Evolutionary conservation across 2,888 invertebrate genomes (phyloP).

Genomic region (Drosophila phalerata): DNA sequence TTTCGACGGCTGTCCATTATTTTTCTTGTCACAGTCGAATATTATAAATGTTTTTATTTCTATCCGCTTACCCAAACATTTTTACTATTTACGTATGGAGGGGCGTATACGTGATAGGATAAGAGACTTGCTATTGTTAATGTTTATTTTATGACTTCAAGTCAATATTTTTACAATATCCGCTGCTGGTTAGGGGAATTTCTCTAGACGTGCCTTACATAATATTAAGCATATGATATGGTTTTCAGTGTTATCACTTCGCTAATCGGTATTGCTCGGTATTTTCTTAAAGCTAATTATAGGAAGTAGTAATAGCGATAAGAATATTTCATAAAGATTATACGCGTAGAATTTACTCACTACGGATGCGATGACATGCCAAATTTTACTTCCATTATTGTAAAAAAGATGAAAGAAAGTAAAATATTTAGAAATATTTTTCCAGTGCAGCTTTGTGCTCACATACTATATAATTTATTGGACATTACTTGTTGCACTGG

Average conservation of each 20-base stretch:
- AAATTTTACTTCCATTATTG: not conserved
- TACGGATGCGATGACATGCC: constrained; percentile 14
- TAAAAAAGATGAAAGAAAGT: not conserved
- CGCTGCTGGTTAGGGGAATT: not conserved
- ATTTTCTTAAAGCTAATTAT: not conserved
- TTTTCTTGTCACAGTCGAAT: constrained; percentile 20
- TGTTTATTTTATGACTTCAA: constrained; percentile 36
- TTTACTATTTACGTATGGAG: constrained; percentile 4
- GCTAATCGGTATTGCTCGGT: not conserved
- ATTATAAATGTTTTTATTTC: constrained; percentile 10
- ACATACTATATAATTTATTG: constrained; percentile 5
- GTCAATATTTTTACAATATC: constrained; percentile 32
- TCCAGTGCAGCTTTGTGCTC: not conserved
- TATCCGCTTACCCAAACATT: constrained; percentile 4
- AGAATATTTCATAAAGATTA: constrained; percentile 25
- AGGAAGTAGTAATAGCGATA: constrained; percentile 27
- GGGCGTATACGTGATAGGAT: constrained; percentile 60
- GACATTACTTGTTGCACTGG: not conserved
- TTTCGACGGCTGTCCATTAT: constrained; percentile 44
- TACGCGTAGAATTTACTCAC: not conserved
- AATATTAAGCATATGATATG: constrained; percentile 7
- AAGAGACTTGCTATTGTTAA: constrained; percentile 12
- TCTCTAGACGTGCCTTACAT: constrained; percentile 22
- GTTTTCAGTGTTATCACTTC: not conserved
- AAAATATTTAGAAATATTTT: not conserved